These are phyloP conservation scores for Ridgeia piscesae DNA, from an alignment of 1,140 invertebrate species.

Conservation along the genomic window DNA sequence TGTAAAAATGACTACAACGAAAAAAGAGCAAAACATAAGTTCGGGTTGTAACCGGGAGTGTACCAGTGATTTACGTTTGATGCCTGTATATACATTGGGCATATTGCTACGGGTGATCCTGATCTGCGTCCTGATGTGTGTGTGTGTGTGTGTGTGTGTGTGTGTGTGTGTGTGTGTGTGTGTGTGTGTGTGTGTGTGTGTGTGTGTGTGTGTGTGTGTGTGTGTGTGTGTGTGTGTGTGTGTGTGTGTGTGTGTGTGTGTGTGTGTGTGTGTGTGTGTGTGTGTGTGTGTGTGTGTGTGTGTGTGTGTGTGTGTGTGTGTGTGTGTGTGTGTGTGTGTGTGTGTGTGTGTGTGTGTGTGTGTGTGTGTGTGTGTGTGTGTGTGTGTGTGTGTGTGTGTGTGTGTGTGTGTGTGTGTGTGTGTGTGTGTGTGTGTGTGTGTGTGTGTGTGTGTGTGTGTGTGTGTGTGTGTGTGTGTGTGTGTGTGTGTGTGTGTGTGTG, in stretches of 20 bases:
- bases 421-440: not conserved
- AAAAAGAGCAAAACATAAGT: no score
- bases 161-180: conserved; percentile 2
- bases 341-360: not conserved
- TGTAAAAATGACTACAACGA: no score
- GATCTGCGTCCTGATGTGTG: not conserved
- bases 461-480: not conserved
- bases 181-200: not conserved
- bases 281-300: not conserved
- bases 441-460: not conserved
- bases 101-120: no score
- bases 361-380: not conserved
- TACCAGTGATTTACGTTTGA: no score
- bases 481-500: not conserved
- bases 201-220: not conserved
- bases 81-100: no score
- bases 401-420: not conserved
- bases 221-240: not conserved
- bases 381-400: not conserved
- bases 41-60: no score
- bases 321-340: not conserved
- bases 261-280: no score
- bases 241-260: not conserved
- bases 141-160: not conserved
- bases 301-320: not conserved